phyloP scores from a whole-genome alignment of 2,113 vertebrate species.

The Lampris incognitus region DNA sequence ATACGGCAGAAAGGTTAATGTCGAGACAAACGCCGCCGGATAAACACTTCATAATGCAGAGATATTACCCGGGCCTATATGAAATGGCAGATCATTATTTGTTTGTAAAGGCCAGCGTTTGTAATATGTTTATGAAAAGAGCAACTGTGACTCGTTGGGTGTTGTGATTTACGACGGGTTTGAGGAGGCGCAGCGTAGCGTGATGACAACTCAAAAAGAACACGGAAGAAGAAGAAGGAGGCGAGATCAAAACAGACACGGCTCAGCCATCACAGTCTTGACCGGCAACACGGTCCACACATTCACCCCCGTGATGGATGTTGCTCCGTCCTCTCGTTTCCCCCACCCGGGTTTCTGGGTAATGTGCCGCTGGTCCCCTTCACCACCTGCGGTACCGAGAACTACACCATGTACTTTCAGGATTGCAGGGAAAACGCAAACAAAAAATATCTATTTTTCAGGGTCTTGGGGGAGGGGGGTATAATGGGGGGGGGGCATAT shows the following conservation, averaged over 20 bases:
- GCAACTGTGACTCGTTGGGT: constrained; percentile 66
- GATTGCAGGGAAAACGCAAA: background rate
- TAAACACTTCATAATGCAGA: constrained; percentile 64
- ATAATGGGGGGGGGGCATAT: background rate
- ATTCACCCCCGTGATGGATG: background rate
- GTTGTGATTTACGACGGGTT: constrained; percentile 78
- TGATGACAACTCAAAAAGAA: constrained; percentile 44
- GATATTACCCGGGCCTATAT: constrained; percentile 55
- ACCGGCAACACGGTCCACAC: constrained; percentile 8
- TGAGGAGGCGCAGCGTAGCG: constrained; percentile 61
- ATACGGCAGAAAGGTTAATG: constrained; percentile 76
- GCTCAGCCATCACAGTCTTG: constrained; percentile 18
- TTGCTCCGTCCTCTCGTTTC: background rate
- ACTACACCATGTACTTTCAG: background rate
- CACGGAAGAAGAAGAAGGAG: constrained; percentile 6
- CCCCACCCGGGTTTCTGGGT: constrained; percentile 5
- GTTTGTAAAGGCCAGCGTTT: constrained; percentile 76
- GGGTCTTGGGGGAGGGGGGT: too few species aligned
- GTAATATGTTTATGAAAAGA: constrained; percentile 81
- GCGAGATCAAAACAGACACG: constrained; percentile 11
- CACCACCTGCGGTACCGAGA: background rate
- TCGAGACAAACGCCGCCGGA: constrained; percentile 75
- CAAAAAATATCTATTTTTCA: background rate
- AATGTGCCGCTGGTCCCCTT: background rate
- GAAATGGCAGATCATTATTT: constrained; percentile 76